Evolutionary conservation across 1,140 invertebrate species (phyloP).

Genomic region (Pemphigus obesinymphae): DNA sequence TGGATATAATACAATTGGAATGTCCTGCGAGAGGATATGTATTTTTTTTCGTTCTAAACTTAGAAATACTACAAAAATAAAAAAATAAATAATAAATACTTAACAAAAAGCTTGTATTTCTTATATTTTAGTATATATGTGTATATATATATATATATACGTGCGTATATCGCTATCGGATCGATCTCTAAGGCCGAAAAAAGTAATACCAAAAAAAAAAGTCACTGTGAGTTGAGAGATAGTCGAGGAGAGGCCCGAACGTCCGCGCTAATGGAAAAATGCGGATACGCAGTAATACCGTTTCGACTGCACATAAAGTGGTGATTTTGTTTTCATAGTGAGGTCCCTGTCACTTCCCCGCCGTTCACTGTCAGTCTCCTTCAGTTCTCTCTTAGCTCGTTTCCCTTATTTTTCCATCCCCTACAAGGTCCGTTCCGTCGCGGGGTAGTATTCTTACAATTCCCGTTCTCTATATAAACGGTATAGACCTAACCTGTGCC

Average conservation of each 20-base stretch:
- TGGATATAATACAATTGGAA: too few species aligned
- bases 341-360: neutral
- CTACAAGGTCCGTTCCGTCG: neutral
- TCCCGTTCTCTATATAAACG: neutral
- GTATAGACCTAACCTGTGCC: neutral
- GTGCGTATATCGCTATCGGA: too few species aligned
- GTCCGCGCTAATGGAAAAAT: neutral
- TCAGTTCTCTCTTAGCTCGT: neutral
- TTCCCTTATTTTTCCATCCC: neutral
- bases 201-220: neutral
- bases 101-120: too few species aligned
- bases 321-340: conserved; percentile 1
- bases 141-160: too few species aligned
- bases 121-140: too few species aligned
- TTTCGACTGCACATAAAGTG: neutral
- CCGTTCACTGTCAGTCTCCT: neutral
- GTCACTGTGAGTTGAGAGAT: too few species aligned
- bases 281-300: neutral
- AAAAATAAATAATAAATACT: too few species aligned
- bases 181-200: neutral
- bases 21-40: too few species aligned
- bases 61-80: too few species aligned
- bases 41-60: too few species aligned
- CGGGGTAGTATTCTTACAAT: neutral
- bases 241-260: neutral